Evolutionary conservation across 30 jellyfish, hydroid and myxozoan species (phyloP), one percentile per base, ranked within the genome.

Genomic region (Hydractinia echinata): DNA sequence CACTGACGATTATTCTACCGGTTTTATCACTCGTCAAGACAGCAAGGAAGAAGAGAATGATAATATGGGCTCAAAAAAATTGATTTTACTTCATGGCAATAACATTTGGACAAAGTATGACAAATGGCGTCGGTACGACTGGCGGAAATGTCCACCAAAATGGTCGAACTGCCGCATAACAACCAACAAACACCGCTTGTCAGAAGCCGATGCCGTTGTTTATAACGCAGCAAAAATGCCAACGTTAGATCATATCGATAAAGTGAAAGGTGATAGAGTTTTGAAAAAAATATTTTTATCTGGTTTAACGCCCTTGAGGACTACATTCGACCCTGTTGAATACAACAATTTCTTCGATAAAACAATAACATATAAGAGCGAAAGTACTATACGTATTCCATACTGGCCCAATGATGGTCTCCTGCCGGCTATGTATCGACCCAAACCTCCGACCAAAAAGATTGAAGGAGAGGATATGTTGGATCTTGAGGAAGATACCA

Each of bases 401-500:
- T 81, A 67, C 79, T 86, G 95, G 95, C 95, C 95, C 7, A 79
- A 79, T 52, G 88, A 79, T 54, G 82, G 81, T 8, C 61, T 80
- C 14, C 72, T 86, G 51, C 95, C 95, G 6, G 79, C 95, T 5
- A 79, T 74, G 88, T 73, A 58, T 64, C 87, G 95, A 39, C 87
- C 81, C 50, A 55, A 54, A 20, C 61, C 55, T 5, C 9, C 54
- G 51, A 86, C 54, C 60, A 62, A 18, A 64, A 8, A 11, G 5
- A 39, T 30, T 4, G 74, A 55, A 7, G 55, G 55, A 7, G 74
- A 56, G 16, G 61, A 51, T 0, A 67, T 60, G 83, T 44, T 82
- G 51, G 87, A 67, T 21, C 44, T 70, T 10, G 81, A 67, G 53
- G 88, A 86, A 15, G 71, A 74, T 10, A 64, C 30, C 50, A 55